Conservation (phyloP, 2,888 invertebrate species). For the Pristionchus fissidentatus region DNA sequence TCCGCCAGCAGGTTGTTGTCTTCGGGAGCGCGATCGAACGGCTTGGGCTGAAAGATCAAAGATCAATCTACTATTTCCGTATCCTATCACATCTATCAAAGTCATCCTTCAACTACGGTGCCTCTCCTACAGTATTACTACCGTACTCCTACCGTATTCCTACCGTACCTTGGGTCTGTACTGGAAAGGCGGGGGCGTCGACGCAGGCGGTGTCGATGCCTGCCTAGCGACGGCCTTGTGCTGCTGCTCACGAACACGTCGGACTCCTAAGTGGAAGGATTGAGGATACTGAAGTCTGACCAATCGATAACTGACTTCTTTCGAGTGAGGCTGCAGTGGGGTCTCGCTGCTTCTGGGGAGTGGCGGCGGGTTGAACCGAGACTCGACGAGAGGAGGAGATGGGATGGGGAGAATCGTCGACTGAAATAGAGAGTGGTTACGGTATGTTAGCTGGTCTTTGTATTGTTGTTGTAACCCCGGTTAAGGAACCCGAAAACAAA, state of each 20-base stretch:
- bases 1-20: conserved; percentile 46
- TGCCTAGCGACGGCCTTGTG: neutral
- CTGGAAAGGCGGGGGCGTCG: neutral
- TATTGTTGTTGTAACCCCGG: too few species aligned
- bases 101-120: neutral
- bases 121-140: neutral
- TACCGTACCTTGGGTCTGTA: conserved; percentile 45
- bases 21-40: conserved; percentile 27
- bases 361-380: neutral
- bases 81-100: too few species aligned
- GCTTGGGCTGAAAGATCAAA: conserved; percentile 34
- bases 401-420: conserved; percentile 28
- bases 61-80: neutral
- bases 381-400: conserved; percentile 21
- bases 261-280: conserved; percentile 28
- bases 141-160: neutral
- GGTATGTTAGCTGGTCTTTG: too few species aligned
- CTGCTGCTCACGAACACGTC: conserved; percentile 14
- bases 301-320: neutral
- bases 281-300: neutral
- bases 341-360: neutral
- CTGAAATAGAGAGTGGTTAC: too few species aligned
- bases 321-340: neutral
- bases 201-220: neutral
- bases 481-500: too few species aligned